Evolutionary conservation across 2,113 vertebrate genomes (phyloP), one percentile per base, ranked within the genome.

Genomic region (Columbina picui): DNA sequence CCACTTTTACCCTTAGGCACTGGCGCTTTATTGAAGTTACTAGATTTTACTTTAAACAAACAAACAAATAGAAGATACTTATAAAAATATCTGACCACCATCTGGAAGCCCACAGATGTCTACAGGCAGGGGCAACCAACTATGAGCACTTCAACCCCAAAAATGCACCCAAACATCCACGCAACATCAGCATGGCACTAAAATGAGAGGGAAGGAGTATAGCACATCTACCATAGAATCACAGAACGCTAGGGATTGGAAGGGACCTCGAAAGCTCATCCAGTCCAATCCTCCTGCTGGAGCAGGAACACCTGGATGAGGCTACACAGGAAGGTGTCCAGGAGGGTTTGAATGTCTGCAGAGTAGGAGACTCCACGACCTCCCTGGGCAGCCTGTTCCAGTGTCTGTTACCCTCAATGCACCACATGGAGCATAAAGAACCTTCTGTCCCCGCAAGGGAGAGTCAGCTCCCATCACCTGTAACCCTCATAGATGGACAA

Each of bases 171-270:
- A 49, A 59, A 73, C 13, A 14, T 3, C 7, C 27, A 41, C 0
- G 2, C 27, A 36, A 7, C 1, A 0, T 1, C 3, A 53, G 16
- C 22, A n/a, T 1, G 8, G 49, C 39, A 52, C 13, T 11, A 68
- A 86, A 67, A 32, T 0, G 2, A 55, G 39, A 23, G 9, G 4
- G 7, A 59, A 64, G n/a, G n/a, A 50, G 18, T 12, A 26, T 34
- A 32, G 1, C 3, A 0, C 5, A 16, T 14, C 56, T 25, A 22
- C 52, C n/a, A n/a, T n/a, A n/a, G n/a, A n/a, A n/a, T n/a, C n/a
- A n/a, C n/a, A n/a, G n/a, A n/a, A n/a, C n/a, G n/a, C n/a, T n/a
- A n/a, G n/a, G n/a, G n/a, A n/a, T n/a, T n/a, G n/a, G n/a, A n/a
- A n/a, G n/a, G n/a, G n/a, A n/a, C n/a, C n/a, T n/a, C n/a, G n/a